Conservation (phyloP, 1,140 invertebrate species). For the Lethrus apterus region DNA sequence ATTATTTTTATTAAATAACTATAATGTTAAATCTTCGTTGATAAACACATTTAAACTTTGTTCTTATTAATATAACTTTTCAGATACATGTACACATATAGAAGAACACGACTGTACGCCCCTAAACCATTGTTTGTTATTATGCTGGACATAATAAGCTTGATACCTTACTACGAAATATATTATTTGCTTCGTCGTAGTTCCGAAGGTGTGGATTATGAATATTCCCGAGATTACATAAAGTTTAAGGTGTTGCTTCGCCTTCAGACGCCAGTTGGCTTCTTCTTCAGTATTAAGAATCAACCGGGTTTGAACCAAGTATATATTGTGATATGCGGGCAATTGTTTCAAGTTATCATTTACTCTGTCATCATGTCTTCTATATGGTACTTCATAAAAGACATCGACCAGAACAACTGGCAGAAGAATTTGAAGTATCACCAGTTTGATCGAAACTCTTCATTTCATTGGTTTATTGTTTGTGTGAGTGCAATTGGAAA, state of each 20-base stretch:
- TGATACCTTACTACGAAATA: slow-evolving; percentile 5
- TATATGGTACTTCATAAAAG: neutral
- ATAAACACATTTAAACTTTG: no score
- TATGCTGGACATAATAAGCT: slow-evolving; percentile 1
- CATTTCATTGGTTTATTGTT: slow-evolving; percentile 9
- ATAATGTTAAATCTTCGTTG: no score
- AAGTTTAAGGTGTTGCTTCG: slow-evolving; percentile 2
- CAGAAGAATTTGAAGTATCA: neutral
- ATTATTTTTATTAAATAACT: neutral
- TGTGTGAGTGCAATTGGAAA: neutral
- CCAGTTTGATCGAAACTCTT: neutral
- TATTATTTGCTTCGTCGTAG: neutral
- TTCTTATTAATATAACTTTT: neutral
- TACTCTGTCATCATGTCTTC: neutral
- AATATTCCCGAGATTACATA: neutral
- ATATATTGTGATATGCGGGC: neutral
- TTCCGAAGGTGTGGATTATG: neutral
- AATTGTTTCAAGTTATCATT: slow-evolving; percentile 1
- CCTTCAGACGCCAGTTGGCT: neutral
- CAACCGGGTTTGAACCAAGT: slow-evolving; percentile 3
- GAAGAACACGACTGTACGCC: neutral
- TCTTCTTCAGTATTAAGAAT: neutral
- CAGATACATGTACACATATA: neutral
- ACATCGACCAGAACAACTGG: neutral
- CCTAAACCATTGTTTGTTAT: neutral